A percentile compares a stretch with the other conserved stretches of the same genome.
These are phyloP conservation scores for Chinchilla lanigera DNA, from an alignment of 2,113 vertebrate genomes.

Conservation along the genomic window DNA sequence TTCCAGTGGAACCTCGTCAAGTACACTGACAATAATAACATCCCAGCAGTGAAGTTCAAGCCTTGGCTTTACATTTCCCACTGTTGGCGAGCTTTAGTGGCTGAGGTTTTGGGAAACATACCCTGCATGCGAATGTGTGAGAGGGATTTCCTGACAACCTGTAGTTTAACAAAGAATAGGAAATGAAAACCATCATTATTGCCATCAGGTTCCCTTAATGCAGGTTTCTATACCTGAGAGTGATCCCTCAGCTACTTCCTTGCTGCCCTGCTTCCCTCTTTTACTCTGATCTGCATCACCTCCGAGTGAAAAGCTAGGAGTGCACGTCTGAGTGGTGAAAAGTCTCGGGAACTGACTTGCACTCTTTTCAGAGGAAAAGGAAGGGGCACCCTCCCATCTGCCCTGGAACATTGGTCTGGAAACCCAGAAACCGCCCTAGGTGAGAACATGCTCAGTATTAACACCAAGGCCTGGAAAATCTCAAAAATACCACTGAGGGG, in stretches of 20 bases:
- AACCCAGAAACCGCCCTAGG: background rate
- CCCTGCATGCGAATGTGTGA: slow-evolving; percentile 37
- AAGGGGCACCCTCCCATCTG: background rate
- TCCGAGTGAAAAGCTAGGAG: background rate
- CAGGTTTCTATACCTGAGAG: slow-evolving; percentile 52
- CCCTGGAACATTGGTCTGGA: background rate
- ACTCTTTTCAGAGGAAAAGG: background rate
- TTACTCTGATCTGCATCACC: background rate
- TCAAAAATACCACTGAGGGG: background rate
- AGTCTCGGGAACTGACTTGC: background rate
- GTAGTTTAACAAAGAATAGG: slow-evolving; percentile 58
- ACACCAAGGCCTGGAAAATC: background rate
- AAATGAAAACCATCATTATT: slow-evolving; percentile 70
- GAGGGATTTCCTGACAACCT: slow-evolving; percentile 59
- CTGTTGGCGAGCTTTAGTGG: background rate
- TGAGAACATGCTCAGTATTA: background rate
- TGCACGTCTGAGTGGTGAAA: background rate
- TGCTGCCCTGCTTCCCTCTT: background rate
- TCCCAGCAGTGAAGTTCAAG: background rate
- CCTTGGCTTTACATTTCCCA: background rate
- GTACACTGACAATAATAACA: background rate
- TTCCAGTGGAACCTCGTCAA: background rate
- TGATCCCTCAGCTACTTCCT: background rate
- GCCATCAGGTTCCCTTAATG: slow-evolving; percentile 58
- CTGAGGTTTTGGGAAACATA: slow-evolving; percentile 50